Evolutionary conservation across 1,140 invertebrate genomes (phyloP), one percentile per base, ranked within the genome.

Genomic region (Drosophila mojavensis): DNA sequence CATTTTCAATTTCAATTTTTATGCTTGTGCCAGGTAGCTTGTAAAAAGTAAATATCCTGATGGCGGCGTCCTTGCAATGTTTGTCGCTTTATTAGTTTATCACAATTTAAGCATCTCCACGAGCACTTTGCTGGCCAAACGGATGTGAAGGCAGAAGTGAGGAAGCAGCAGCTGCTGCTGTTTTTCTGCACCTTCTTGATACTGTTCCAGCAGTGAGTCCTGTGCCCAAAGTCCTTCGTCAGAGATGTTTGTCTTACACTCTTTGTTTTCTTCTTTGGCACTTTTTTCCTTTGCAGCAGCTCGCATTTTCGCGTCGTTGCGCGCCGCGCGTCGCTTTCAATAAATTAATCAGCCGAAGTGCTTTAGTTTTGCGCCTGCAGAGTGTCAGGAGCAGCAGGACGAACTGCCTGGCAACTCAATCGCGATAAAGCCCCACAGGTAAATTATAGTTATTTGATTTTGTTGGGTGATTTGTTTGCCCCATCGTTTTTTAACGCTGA

Each of bases 361-460:
- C 83, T 83, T 30, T 54, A 59, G 55, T 68, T 77, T 56, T 41
- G 72, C 39, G 59, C 39, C 59, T 58, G 59, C 54, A 30, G 55
- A 73, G 53, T 55, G 56, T 39, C 48, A 48, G 48, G 20, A 60
- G 39, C 28, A 41, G 54, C 53, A 60, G 63, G 7, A 75, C 39
- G 54, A 62, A 60, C 67, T 65, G 48, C 51, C 48, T 64, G 82
- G 71, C 79, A 88, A 83, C 84, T 79, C 83, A 88, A 88, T 88
- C 77, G 83, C 73, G 83, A 88, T 88, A 88, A 86, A 86, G 83
- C 79, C 64, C 67, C 39, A 63, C 84, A 78, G 84, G 79, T 88
- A 85, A 88, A 89, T 89, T 89, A 88, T 88, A 88, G 83, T 88
- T 89, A 89, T 88, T 88, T 88, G 83, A 88, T 88, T 88, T 88